These are phyloP conservation scores for Synergus japonicus DNA, from an alignment of 2,888 invertebrate species.

Conservation along the genomic window DNA sequence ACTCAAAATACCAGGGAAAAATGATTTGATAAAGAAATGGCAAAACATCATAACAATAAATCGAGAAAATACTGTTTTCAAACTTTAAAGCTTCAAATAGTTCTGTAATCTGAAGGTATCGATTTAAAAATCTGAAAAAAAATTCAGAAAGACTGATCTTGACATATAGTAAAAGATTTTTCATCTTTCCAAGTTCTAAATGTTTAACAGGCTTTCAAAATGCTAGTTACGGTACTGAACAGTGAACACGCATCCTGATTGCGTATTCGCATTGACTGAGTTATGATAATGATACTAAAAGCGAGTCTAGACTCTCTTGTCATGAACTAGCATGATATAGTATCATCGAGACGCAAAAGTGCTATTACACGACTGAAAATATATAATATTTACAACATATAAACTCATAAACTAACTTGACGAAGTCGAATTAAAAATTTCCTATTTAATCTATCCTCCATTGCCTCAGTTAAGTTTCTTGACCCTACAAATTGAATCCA, in stretches of 20 bases:
- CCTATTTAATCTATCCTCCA: not conserved
- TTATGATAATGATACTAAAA: constrained; percentile 13
- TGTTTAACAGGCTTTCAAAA: not conserved
- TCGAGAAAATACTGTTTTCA: too few relatives aligned
- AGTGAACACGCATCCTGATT: not conserved
- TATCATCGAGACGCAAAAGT: not conserved
- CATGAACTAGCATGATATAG: not conserved
- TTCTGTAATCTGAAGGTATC: too few relatives aligned
- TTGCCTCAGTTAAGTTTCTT: not conserved
- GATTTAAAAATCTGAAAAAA: not conserved
- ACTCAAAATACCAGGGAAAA: not conserved
- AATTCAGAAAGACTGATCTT: too few relatives aligned
- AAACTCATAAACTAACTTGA: not conserved
- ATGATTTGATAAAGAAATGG: too few relatives aligned
- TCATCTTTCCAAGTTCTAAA: not conserved
- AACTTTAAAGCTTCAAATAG: too few relatives aligned
- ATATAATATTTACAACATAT: not conserved
- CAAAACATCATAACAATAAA: too few relatives aligned
- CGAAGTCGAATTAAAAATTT: constrained; percentile 1
- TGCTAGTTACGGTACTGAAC: not conserved
- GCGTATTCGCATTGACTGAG: constrained; percentile 4
- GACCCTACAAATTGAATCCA: not conserved
- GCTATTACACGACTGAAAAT: not conserved
- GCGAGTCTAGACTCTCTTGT: constrained; percentile 12
- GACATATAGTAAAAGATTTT: not conserved